Percentiles rank a stretch among this genome's conserved stretches.
phyloP scores from a whole-genome alignment of 2,888 invertebrate species.

The Crossocerus cetratus region DNA sequence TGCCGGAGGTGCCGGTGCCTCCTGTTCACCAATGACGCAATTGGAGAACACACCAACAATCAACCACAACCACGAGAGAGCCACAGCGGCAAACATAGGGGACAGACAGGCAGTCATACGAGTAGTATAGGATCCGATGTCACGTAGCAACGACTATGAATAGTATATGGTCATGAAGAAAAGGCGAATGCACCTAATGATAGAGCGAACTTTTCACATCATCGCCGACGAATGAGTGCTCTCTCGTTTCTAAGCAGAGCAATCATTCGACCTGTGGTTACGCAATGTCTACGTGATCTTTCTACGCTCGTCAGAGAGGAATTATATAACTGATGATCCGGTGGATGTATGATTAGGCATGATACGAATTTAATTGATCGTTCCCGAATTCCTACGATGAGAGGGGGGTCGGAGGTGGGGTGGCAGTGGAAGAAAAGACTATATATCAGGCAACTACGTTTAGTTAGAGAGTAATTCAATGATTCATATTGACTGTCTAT shows the following conservation, averaged over 20 bases:
- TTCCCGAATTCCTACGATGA: neutral
- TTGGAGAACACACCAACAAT: constrained; percentile 77
- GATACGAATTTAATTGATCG: neutral
- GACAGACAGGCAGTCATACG: constrained; percentile 77
- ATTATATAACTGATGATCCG: neutral
- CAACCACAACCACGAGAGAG: constrained; percentile 77
- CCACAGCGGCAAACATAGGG: constrained; percentile 77
- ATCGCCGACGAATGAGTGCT: constrained; percentile 2
- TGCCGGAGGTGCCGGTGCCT: constrained; percentile 76
- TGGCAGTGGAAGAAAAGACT: neutral
- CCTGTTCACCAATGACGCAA: constrained; percentile 76
- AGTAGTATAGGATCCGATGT: constrained; percentile 73
- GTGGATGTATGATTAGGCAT: neutral
- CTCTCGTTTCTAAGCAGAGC: neutral
- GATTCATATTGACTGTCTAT: constrained; percentile 58
- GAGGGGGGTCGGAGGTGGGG: no score
- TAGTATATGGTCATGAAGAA: constrained; percentile 55
- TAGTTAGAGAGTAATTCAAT: constrained; percentile 9
- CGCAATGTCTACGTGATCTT: neutral
- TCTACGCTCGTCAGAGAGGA: neutral
- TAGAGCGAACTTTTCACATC: constrained; percentile 25
- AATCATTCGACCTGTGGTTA: neutral
- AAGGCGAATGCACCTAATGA: constrained; percentile 48
- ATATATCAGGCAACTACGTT: neutral
- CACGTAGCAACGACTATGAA: constrained; percentile 68